Evolutionary conservation across 64 coral and sea anemone genomes (phyloP).

Genomic region (Montipora capricornis): DNA sequence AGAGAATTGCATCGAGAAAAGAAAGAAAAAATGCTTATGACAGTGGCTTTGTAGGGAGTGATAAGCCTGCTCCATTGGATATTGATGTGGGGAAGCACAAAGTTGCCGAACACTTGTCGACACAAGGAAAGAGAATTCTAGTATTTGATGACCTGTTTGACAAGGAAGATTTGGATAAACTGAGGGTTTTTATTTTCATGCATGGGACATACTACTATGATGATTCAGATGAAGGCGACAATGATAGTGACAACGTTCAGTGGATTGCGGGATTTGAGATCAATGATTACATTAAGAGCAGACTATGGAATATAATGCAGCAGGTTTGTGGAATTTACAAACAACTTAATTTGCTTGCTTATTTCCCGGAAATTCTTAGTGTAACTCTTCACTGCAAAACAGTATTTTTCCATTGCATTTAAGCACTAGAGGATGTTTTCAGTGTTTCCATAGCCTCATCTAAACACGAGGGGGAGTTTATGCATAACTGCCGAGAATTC

Average conservation of each 20-base stretch:
- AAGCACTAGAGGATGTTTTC: too few species aligned
- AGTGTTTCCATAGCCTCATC: too few species aligned
- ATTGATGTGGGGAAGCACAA: slow-evolving; percentile 47
- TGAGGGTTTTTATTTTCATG: slow-evolving; percentile 79
- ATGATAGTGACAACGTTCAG: slow-evolving; percentile 95
- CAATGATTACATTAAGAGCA: slow-evolving; percentile 84
- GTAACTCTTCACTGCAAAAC: background rate
- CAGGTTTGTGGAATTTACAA: slow-evolving; percentile 44
- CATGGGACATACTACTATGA: slow-evolving; percentile 97
- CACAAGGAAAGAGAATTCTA: slow-evolving; percentile 82
- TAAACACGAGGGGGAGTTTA: too few species aligned
- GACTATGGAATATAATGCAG: slow-evolving; percentile 88
- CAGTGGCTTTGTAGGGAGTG: slow-evolving; percentile 76
- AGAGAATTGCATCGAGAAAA: slow-evolving; percentile 53
- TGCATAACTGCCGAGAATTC: too few species aligned
- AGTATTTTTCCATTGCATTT: too few species aligned
- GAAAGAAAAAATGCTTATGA: slow-evolving; percentile 35
- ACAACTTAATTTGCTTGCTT: background rate
- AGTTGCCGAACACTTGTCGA: slow-evolving; percentile 64
- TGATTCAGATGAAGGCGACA: slow-evolving; percentile 84
- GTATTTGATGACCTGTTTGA: slow-evolving; percentile 98
- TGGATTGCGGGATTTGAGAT: slow-evolving; percentile 96
- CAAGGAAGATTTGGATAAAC: slow-evolving; percentile 86
- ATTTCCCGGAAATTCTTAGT: background rate
- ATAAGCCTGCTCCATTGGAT: slow-evolving; percentile 52